Evolutionary conservation across 1,140 invertebrate species (phyloP).

Genomic region (Macrosteles quadrilineatus): DNA sequence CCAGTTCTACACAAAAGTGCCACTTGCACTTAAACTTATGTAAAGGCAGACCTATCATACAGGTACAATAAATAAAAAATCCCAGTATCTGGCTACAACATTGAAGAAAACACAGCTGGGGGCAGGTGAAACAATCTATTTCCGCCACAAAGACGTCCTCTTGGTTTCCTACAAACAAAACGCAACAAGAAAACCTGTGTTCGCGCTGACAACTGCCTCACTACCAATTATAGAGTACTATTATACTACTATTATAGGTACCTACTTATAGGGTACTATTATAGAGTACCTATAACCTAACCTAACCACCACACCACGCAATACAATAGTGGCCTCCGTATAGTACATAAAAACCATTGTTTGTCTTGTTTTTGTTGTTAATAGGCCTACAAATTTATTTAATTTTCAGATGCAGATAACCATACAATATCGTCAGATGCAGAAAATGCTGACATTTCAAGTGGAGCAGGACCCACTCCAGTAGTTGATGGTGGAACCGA

Average conservation of each 20-base stretch:
- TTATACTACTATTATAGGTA: too few relatives aligned
- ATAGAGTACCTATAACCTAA: too few relatives aligned
- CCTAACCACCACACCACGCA: too few relatives aligned
- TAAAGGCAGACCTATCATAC: neutral
- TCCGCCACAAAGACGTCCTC: neutral
- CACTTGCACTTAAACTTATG: neutral
- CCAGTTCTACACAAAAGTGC: constrained; percentile 8
- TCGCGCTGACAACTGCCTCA: neutral
- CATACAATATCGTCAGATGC: neutral
- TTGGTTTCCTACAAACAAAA: neutral
- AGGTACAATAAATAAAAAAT: constrained; percentile 6
- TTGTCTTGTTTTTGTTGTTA: neutral
- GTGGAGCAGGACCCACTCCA: neutral
- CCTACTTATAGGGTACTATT: too few relatives aligned
- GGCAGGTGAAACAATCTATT: neutral
- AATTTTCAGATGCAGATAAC: neutral
- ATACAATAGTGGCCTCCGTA: too few relatives aligned
- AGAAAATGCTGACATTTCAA: neutral
- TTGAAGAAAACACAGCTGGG: neutral
- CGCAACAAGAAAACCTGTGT: neutral
- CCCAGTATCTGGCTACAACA: neutral
- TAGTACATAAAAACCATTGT: too few relatives aligned
- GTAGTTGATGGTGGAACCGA: neutral
- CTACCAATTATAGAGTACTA: too few relatives aligned
- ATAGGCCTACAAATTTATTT: neutral